A percentile compares a stretch with the other conserved stretches of the same genome.
phyloP scores from a whole-genome alignment of 1,140 invertebrate species.

The Magallana gigas region DNA sequence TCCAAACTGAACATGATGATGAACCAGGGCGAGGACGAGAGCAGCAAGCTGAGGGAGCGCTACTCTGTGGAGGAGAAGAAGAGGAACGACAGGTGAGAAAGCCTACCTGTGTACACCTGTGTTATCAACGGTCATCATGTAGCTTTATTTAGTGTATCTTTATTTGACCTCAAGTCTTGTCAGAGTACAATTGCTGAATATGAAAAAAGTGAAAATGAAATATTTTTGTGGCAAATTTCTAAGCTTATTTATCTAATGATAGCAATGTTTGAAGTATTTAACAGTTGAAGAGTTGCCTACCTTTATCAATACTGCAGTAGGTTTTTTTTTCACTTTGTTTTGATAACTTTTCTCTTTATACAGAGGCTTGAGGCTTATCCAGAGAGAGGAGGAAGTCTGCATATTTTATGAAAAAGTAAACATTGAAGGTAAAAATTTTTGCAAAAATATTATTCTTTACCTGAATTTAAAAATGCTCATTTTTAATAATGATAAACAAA shows the following conservation, averaged over 20 bases:
- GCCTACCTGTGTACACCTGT: no score
- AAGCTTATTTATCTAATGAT: no score
- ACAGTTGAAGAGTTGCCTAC: not conserved
- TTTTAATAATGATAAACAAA: not conserved
- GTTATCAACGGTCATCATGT: no score
- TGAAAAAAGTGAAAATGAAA: not conserved
- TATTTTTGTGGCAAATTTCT: not conserved
- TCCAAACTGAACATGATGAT: constrained; percentile 78
- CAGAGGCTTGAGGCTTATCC: constrained; percentile 78
- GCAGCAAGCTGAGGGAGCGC: constrained; percentile 76
- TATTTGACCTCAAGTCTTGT: not conserved
- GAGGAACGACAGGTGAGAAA: constrained; percentile 74
- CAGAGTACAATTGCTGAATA: not conserved
- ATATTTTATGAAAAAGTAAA: constrained; percentile 79
- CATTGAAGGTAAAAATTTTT: constrained; percentile 74
- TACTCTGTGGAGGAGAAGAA: constrained; percentile 77
- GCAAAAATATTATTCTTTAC: not conserved
- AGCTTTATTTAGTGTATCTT: no score
- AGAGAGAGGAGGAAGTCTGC: constrained; percentile 79
- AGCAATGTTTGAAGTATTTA: not conserved
- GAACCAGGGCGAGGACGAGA: constrained; percentile 78
- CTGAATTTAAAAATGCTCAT: no score
- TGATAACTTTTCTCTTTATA: constrained; percentile 45
- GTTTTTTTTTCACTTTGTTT: not conserved
- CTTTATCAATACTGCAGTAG: not conserved